phyloP scores from a whole-genome alignment of 1,140 invertebrate species.

The Mamestra configurata region DNA sequence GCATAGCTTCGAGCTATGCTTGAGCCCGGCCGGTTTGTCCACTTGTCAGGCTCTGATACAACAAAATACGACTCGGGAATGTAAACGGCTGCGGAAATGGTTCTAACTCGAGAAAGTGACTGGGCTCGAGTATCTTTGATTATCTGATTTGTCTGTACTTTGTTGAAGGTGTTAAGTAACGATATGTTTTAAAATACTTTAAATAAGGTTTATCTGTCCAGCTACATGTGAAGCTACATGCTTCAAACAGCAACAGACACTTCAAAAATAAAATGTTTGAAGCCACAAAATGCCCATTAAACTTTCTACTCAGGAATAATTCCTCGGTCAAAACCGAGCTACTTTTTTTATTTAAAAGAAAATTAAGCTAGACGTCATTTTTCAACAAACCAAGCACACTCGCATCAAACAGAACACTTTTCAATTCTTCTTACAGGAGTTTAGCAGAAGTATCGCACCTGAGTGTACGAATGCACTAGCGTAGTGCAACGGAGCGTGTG shows the following conservation, averaged over 20 bases:
- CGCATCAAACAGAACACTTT: too few relatives aligned
- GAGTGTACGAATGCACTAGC: background rate
- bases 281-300: too few relatives aligned
- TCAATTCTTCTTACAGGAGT: background rate
- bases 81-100: constrained; percentile 18
- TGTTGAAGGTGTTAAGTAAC: background rate
- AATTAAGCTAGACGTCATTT: too few relatives aligned
- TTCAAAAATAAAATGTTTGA: too few relatives aligned
- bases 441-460: background rate
- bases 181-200: too few relatives aligned
- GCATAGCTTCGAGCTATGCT: background rate
- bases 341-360: too few relatives aligned
- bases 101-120: constrained; percentile 21
- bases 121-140: background rate
- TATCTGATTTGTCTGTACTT: background rate
- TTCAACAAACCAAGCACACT: too few relatives aligned
- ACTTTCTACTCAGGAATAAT: too few relatives aligned
- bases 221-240: too few relatives aligned
- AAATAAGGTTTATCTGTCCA: too few relatives aligned
- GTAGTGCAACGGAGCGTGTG: background rate
- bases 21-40: background rate
- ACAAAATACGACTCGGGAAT: constrained; percentile 7
- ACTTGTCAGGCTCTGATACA: background rate
- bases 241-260: too few relatives aligned
- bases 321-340: too few relatives aligned